Percentiles rank a stretch among this genome's conserved stretches.
Conservation (phyloP, 2,888 invertebrate species). For the Neuroscelio doddi region DNA sequence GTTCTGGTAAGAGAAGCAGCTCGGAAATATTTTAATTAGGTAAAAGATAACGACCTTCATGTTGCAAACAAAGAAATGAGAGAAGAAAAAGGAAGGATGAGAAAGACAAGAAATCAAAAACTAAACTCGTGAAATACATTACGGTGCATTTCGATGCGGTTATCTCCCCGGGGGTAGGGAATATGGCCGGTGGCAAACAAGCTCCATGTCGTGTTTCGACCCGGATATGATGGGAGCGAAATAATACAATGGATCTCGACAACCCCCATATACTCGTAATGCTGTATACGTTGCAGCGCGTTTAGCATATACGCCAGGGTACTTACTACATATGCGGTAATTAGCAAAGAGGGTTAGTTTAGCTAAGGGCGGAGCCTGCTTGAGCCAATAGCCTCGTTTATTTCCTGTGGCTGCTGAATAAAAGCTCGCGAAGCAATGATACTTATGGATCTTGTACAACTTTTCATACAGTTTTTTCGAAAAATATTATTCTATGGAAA, state of each 20-base stretch:
- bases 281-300: constrained; percentile 26
- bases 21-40: neutral
- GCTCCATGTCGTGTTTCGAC: constrained; percentile 58
- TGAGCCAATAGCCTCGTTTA: constrained; percentile 55
- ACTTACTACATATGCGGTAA: constrained; percentile 60
- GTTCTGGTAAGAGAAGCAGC: neutral
- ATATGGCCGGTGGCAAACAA: constrained; percentile 61
- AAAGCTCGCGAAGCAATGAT: constrained; percentile 42
- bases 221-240: constrained; percentile 55
- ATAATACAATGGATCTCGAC: constrained; percentile 58
- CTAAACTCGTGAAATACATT: constrained; percentile 41
- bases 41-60: too few species aligned
- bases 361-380: constrained; percentile 64
- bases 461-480: neutral
- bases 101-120: constrained; percentile 19
- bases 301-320: constrained; percentile 37
- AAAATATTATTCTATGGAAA: too few species aligned
- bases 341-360: constrained; percentile 67
- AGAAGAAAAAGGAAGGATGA: constrained; percentile 8
- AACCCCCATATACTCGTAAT: constrained; percentile 32
- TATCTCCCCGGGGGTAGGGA: constrained; percentile 52
- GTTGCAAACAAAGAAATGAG: constrained; percentile 3
- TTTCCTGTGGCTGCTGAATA: constrained; percentile 35
- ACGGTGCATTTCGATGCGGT: constrained; percentile 50
- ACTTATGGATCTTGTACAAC: constrained; percentile 10